These are phyloP conservation scores for Aphidius ervi DNA, from an alignment of 1,140 invertebrate genomes.

Conservation along the genomic window DNA sequence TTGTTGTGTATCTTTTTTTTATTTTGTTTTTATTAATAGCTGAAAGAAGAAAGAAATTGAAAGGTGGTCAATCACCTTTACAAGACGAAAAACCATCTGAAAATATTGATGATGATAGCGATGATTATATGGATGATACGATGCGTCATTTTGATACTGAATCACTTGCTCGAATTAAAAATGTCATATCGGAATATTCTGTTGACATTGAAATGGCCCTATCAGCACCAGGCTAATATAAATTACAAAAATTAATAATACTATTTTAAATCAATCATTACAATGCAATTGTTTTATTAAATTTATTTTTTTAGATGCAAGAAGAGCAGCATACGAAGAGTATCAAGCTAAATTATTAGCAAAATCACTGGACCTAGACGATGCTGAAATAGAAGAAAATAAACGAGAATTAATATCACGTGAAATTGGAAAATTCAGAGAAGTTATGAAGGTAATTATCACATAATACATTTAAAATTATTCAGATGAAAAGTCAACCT, in stretches of 20 bases:
- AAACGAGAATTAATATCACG: conserved; percentile 92
- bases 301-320: conserved; percentile 8
- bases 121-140: conserved; percentile 77
- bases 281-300: conserved; percentile 16
- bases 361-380: conserved; percentile 65
- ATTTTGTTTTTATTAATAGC: conserved; percentile 37
- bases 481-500: background rate
- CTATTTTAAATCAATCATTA: background rate
- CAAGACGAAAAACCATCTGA: conserved; percentile 59
- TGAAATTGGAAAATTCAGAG: conserved; percentile 95
- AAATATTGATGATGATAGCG: conserved; percentile 52
- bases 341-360: conserved; percentile 58
- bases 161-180: conserved; percentile 70
- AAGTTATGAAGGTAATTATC: conserved; percentile 88
- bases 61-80: conserved; percentile 56
- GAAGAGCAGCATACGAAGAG: conserved; percentile 51
- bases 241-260: too few relatives aligned
- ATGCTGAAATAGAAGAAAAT: conserved; percentile 90
- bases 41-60: conserved; percentile 59
- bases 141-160: conserved; percentile 70
- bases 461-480: conserved; percentile 14
- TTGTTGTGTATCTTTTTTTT: background rate
- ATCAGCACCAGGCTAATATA: conserved; percentile 42
- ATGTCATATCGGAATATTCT: conserved; percentile 78
- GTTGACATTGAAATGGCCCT: conserved; percentile 67